A percentile compares a stretch with the other conserved stretches of the same genome.
Evolutionary conservation across 2,113 vertebrate species (phyloP).

Genomic region (Indicator maculatus): DNA sequence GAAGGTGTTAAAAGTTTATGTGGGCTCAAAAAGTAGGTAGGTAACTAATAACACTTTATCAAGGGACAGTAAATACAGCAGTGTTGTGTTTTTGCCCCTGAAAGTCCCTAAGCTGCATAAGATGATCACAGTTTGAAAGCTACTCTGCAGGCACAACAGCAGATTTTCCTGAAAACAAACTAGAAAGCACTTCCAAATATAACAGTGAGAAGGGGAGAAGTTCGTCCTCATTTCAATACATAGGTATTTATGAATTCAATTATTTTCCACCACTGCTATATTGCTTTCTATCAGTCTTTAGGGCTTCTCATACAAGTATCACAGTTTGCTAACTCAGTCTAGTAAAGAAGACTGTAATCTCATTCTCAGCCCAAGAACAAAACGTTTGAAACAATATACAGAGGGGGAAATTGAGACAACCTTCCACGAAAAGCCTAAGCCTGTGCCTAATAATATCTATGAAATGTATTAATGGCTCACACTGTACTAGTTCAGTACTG

Average conservation of each 20-base stretch:
- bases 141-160: background rate
- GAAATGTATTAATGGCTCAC: background rate
- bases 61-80: background rate
- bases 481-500: background rate
- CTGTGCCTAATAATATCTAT: background rate
- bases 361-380: background rate
- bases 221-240: background rate
- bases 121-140: background rate
- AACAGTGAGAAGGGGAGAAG: background rate
- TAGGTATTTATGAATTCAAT: background rate
- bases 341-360: background rate
- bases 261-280: background rate
- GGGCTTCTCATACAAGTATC: background rate
- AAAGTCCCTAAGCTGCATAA: background rate
- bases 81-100: background rate
- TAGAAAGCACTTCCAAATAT: background rate
- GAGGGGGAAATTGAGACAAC: background rate
- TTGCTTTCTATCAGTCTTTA: background rate
- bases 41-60: background rate
- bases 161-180: background rate
- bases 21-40: background rate
- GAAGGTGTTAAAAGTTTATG: background rate
- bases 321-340: background rate
- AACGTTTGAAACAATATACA: background rate
- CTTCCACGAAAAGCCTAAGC: background rate